phyloP scores from a whole-genome alignment of 2,888 invertebrate species.

The Gerosis bhagava region DNA sequence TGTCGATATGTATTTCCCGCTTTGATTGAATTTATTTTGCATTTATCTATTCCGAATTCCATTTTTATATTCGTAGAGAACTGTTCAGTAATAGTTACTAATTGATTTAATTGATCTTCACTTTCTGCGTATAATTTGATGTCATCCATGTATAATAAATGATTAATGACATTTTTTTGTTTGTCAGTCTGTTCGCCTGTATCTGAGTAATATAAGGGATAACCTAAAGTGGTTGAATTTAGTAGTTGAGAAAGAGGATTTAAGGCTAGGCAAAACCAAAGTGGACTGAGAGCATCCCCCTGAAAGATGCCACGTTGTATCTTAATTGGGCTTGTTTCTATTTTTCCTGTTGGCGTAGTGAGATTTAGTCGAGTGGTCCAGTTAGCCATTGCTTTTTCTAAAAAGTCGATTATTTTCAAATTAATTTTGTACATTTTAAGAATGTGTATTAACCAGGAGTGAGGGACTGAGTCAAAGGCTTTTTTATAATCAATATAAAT shows the following conservation, averaged over 20 bases:
- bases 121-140: background rate
- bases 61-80: background rate
- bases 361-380: background rate
- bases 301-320: slow-evolving; percentile 33
- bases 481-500: slow-evolving; percentile 36
- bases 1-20: background rate
- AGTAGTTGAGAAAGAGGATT: background rate
- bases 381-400: background rate
- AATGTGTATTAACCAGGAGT: slow-evolving; percentile 31
- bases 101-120: background rate
- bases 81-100: background rate
- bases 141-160: background rate
- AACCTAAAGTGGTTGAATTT: background rate
- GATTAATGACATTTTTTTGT: background rate
- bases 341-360: slow-evolving; percentile 8
- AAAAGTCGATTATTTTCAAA: background rate
- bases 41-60: background rate
- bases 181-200: no score
- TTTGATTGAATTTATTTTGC: background rate
- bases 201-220: background rate
- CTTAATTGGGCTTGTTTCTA: slow-evolving; percentile 21
- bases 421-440: slow-evolving; percentile 26
- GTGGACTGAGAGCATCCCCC: slow-evolving; percentile 20
- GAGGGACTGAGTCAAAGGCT: slow-evolving; percentile 34
- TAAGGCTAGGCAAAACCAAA: slow-evolving; percentile 2